Conservation (phyloP, 2,113 vertebrate genomes). For the Poeciliopsis prolifica region DNA sequence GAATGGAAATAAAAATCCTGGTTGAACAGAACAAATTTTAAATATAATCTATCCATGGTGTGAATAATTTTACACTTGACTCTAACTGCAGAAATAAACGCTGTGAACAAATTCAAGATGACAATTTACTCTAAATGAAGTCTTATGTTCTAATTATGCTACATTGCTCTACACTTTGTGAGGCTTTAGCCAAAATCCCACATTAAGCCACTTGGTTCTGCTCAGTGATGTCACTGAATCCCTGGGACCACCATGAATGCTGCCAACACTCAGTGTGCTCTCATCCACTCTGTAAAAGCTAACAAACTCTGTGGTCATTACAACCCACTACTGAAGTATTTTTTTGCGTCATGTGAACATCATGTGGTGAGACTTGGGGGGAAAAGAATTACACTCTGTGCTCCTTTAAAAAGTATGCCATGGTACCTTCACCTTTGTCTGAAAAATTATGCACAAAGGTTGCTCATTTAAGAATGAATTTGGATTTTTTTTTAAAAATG, state of each 20-base stretch:
- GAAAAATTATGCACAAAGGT: background rate
- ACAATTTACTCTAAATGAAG: slow-evolving; percentile 24
- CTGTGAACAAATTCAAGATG: slow-evolving; percentile 21
- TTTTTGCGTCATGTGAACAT: slow-evolving; percentile 61
- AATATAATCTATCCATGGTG: no score
- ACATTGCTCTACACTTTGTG: slow-evolving; percentile 26
- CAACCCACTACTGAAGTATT: slow-evolving; percentile 42
- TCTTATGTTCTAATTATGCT: slow-evolving; percentile 4
- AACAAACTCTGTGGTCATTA: slow-evolving; percentile 55
- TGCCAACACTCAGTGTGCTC: slow-evolving; percentile 57
- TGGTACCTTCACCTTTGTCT: background rate
- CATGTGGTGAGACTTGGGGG: slow-evolving; percentile 55
- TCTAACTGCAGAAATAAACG: background rate
- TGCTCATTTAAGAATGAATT: slow-evolving; percentile 5
- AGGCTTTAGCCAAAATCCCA: slow-evolving; percentile 38
- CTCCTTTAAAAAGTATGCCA: slow-evolving; percentile 35
- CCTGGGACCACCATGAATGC: slow-evolving; percentile 60
- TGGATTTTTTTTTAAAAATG: slow-evolving; percentile 8
- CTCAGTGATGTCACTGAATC: slow-evolving; percentile 46
- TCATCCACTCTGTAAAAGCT: slow-evolving; percentile 53
- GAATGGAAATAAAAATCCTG: background rate
- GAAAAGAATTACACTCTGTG: slow-evolving; percentile 42
- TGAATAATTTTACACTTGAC: no score
- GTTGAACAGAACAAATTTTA: no score
- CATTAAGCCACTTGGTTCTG: slow-evolving; percentile 31